These are phyloP conservation scores for Montifringilla adamsi DNA, from an alignment of 2,113 vertebrate species.

Conservation along the genomic window DNA sequence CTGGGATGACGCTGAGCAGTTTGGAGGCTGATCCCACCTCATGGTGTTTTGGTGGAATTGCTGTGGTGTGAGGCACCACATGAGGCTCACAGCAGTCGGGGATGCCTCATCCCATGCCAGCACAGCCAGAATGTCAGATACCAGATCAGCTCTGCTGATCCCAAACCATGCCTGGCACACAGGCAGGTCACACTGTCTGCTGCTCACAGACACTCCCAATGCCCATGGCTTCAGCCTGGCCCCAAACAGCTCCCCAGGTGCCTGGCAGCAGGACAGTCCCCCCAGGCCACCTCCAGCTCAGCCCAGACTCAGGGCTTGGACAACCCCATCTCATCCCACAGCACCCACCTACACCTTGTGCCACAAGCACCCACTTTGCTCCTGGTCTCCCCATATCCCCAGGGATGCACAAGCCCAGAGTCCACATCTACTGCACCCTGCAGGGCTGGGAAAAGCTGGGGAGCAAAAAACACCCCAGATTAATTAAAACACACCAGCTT, in stretches of 20 bases:
- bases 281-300: background rate
- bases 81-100: background rate
- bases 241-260: rapidly evolving
- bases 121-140: rapidly evolving
- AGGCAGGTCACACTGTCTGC: rapidly evolving
- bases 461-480: background rate
- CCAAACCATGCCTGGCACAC: background rate
- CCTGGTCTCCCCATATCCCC: rapidly evolving
- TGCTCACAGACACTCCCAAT: background rate
- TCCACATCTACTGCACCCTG: background rate
- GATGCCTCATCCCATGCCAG: rapidly evolving
- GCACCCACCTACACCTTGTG: background rate
- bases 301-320: rapidly evolving
- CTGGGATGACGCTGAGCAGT: rapidly evolving
- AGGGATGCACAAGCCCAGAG: background rate
- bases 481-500: background rate
- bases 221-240: background rate
- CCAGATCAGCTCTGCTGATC: background rate
- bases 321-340: rapidly evolving
- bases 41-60: background rate
- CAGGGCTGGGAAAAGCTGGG: background rate
- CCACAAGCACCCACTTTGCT: background rate
- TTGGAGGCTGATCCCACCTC: background rate
- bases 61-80: background rate
- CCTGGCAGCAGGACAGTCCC: background rate